phyloP scores from a whole-genome alignment of 2,113 vertebrate genomes.

The Gopherus evgoodei region DNA sequence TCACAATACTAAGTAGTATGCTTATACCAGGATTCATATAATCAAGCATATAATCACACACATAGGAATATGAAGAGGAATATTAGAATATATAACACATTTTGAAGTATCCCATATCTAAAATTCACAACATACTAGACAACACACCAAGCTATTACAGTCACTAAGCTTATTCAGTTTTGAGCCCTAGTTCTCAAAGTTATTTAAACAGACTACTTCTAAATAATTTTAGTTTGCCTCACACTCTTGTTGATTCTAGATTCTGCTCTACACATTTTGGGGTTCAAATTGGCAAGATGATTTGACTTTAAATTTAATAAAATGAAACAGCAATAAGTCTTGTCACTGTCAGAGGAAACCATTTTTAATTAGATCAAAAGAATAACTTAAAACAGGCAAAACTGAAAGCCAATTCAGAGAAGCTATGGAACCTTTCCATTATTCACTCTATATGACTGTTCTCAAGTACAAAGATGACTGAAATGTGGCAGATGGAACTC shows the following conservation, averaged over 20 bases:
- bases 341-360: neutral
- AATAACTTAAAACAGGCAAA: neutral
- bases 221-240: neutral
- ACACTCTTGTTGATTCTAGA: neutral
- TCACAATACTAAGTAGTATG: neutral
- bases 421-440: neutral
- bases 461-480: neutral
- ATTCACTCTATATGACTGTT: neutral
- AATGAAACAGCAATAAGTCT: neutral
- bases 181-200: neutral
- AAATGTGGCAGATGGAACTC: accelerated
- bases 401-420: neutral
- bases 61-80: neutral
- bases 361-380: neutral
- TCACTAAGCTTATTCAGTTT: neutral
- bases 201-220: accelerated
- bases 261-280: neutral
- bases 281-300: neutral
- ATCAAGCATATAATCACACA: neutral
- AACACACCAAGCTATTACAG: accelerated
- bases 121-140: neutral
- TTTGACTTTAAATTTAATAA: neutral
- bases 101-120: neutral
- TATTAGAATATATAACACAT: neutral
- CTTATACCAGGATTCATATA: neutral